Base-by-base conservation (phyloP, 2,113 vertebrate genomes). In the Zosterops lateralis region DNA sequence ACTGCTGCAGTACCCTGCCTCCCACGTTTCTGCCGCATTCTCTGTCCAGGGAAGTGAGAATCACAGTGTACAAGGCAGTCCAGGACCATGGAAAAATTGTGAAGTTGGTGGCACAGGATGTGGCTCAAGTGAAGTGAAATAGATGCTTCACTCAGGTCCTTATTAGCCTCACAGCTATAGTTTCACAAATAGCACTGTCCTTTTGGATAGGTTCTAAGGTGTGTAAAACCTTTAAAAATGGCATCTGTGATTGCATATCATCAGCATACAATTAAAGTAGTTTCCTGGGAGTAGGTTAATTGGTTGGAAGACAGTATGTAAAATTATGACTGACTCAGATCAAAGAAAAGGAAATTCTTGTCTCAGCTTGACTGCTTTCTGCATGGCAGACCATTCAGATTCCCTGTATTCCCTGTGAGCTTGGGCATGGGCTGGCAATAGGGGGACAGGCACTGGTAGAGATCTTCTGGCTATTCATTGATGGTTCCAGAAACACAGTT, bases 61-160 rank as follows among this genome's bases (percentile, higher is more conserved):
- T 47, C 0, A 0, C 54, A 0, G 2, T 53, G 44, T 15, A n/a
- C 16, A 0, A 34, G 57, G 56, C 57, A 38, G 24, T 20, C 44
- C 42, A 7, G 47, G 47, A 14, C 22, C 0, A 1, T 0, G 9
- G 73, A 38, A 47, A 73, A n/a, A 17, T 51, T 14, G 28, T 17
- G 74, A 76, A 92, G 62, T 50, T 62, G 51, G 50, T 91, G n/a
- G 78, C 67, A 56, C 48, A 66, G 47, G 51, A 74, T 70, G 81
- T 34, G 50, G 58, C 60, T 87, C 51, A 54, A 76, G 13, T 3
- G 4, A 42, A 70, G 31, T 15, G 3, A 54, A 84, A 78, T 8
- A 67, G 64, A 25, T 29, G 19, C 32, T 58, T 73, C 24, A 5
- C 10, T 77, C 24, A 0, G 25, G 32, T 7, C 12, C 22, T 50